Evolutionary conservation across 23 tunicate genomes (phyloP), one percentile per base, ranked within the genome.

Genomic region (Oikopleura dioica): DNA sequence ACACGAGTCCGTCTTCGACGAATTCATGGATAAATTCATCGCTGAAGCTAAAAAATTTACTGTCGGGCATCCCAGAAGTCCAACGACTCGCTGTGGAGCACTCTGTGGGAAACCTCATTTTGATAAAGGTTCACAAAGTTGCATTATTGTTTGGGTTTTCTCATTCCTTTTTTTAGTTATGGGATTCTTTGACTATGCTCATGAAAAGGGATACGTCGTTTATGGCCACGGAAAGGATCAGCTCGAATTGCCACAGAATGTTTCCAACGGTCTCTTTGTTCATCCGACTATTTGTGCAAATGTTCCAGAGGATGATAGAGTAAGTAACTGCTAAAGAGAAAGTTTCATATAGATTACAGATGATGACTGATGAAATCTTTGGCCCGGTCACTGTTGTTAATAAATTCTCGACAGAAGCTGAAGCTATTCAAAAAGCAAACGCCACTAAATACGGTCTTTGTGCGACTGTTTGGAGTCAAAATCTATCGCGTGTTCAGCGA

Each of bases 351-450:
- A n/a, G n/a, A n/a, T n/a, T n/a, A n/a, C n/a, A n/a, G n/a, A n/a
- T n/a, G n/a, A n/a, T n/a, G n/a, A 77, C 79, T 69, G 95, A 88
- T 55, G 95, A 88, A 81, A 88, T 88, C 35, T 88, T 88, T 79
- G 95, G 95, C 26, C 95, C 95, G 12, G 87, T 88, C 5, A 80
- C 82, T 0, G 81, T 85, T 77, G 77, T 88, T 50, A 35, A 51
- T 16, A 76, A 84, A 0, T 88, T 88, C 38, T 58, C 81, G n/a
- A 79, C 76, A 35, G 95, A 88, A 63, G 69, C 59, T 0, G 95
- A 88, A 77, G 87, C 50, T 23, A 68, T 88, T n/a, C 37, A 37
- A 36, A 38, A 76, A 35, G 85, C 88, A 68, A 88, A 88, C 79
- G 75, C 68, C 76, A 83, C 79, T 0, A 59, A 28, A 36, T 88